Conservation (phyloP, 2,113 vertebrate species). For the Accipiter cooperii region DNA sequence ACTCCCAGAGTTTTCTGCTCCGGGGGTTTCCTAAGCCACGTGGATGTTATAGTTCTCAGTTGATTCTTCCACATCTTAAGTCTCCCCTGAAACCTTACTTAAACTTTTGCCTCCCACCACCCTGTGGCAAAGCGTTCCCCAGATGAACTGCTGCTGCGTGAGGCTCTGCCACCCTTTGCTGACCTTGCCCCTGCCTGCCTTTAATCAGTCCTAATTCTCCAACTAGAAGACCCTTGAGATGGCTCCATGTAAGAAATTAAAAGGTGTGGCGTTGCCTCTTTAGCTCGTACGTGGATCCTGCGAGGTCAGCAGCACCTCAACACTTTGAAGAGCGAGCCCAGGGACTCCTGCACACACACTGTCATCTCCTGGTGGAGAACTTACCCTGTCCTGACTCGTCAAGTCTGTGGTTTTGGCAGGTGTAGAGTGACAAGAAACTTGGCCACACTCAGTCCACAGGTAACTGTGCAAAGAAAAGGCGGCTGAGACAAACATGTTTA, state of each 20-base stretch:
- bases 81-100: not conserved
- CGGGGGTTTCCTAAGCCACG: not conserved
- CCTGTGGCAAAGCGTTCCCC: not conserved
- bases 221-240: not conserved
- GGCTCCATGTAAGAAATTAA: not conserved
- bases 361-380: not conserved
- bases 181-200: not conserved
- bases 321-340: not conserved
- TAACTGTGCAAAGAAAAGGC: not conserved
- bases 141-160: accelerated
- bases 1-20: not conserved
- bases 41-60: not conserved
- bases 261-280: not conserved
- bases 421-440: not conserved
- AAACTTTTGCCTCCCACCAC: not conserved
- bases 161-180: not conserved
- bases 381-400: not conserved
- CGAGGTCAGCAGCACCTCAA: not conserved
- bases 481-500: not conserved
- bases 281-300: accelerated
- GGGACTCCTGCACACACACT: too few species aligned
- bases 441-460: not conserved
- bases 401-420: not conserved
- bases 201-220: not conserved
- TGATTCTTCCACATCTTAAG: not conserved